Base-by-base conservation (phyloP, 1,140 invertebrate species). In the Dolichoris vasculosae region DNA sequence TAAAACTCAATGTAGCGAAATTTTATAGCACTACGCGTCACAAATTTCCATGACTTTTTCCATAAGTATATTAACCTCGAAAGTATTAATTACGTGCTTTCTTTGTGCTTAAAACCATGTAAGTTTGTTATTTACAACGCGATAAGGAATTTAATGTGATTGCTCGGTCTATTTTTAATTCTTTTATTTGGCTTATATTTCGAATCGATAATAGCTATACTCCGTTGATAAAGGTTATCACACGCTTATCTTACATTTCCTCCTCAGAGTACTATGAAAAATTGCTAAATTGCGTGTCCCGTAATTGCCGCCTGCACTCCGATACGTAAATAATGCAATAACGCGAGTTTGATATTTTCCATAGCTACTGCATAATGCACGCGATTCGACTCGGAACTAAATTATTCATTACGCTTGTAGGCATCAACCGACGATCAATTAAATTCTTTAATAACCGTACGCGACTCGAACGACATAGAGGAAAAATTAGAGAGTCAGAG, bases 1-100 rank as follows among this genome's bases (percentile, higher is more conserved):
- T 83, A 83, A 83, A 77, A 77, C 64, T 77, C 71, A 83, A 83
- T 83, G 71, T 55, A 38, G n/a, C 30, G 38, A 20, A 46, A 76
- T 64, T 77, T 77, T 35, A 35, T 38, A 55, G 17, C 46, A 17
- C 1, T 32, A n/a, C 75, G 48, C n/a, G 30, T 51, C 64, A 48
- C 63, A 17, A 81, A 64, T n/a, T 38, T 38, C 30, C 35, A n/a
- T 35, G 30, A 48, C 48, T 30, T 32, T 30, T 55, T 48, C 48
- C 35, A 20, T 43, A 51, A 59, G 51, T 78, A 43, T 55, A 63
- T 51, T 30, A 17, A 8, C 51, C 51, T 51, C 48, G 48, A 2
- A 35, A 35, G 55, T 13, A 6, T 4, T n/a, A 8, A 17, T 15
- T 51, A 40, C 7, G 17, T 30, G 43, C 46, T 13, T 32, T 55